phyloP scores from a whole-genome alignment of 2,888 invertebrate species.

The Hoplodrina ambigua region DNA sequence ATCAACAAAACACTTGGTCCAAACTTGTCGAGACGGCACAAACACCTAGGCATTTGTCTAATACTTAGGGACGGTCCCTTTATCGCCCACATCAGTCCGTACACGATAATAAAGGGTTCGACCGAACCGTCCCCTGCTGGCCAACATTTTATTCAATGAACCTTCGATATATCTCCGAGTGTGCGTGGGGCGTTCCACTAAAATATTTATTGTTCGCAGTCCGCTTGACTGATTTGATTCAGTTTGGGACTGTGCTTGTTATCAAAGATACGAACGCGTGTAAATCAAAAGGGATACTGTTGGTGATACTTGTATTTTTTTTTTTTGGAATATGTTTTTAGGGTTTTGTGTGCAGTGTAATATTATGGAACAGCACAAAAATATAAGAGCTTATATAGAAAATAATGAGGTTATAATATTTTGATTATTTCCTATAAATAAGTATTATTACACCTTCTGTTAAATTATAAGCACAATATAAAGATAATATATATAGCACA shows the following conservation, averaged over 20 bases:
- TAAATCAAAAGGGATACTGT: slow-evolving; percentile 49
- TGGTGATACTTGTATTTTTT: slow-evolving; percentile 25
- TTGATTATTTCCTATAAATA: too few species aligned
- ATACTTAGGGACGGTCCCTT: slow-evolving; percentile 67
- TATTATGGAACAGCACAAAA: too few species aligned
- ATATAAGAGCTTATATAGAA: too few species aligned
- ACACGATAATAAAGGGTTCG: slow-evolving; percentile 80
- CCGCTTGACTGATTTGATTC: slow-evolving; percentile 62
- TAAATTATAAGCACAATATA: too few species aligned
- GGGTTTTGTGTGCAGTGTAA: background rate
- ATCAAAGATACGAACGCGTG: slow-evolving; percentile 50
- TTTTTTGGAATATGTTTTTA: slow-evolving; percentile 12
- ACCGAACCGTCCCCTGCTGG: slow-evolving; percentile 65
- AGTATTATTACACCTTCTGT: too few species aligned
- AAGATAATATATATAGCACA: too few species aligned
- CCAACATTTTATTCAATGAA: slow-evolving; percentile 83
- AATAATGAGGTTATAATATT: too few species aligned
- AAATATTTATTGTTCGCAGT: slow-evolving; percentile 66
- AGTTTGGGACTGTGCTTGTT: slow-evolving; percentile 55
- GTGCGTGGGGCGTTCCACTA: slow-evolving; percentile 43
- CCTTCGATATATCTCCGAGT: slow-evolving; percentile 74
- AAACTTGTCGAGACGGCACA: slow-evolving; percentile 50
- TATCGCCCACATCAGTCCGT: slow-evolving; percentile 75
- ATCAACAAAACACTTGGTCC: slow-evolving; percentile 42
- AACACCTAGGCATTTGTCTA: slow-evolving; percentile 72